phyloP scores from a whole-genome alignment of 2,797 vertebrate species.

The Liasis olivaceus region DNA sequence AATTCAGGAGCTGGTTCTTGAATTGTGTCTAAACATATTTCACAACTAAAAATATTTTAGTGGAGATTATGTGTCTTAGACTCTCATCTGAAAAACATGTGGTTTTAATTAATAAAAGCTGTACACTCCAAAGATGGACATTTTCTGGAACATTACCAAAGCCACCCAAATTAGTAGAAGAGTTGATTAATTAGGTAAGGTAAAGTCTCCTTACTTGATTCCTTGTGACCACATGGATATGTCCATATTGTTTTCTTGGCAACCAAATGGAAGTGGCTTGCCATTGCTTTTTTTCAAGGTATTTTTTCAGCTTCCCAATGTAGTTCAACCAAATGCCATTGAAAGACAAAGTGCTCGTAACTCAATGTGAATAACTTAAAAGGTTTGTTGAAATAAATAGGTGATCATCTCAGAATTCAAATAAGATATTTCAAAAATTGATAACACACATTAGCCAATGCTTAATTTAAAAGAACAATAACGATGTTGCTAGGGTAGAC shows the following conservation, averaged over 20 bases:
- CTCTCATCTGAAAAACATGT: neutral
- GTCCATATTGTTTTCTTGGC: no score
- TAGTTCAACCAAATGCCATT: no score
- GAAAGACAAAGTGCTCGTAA: neutral
- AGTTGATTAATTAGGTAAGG: no score
- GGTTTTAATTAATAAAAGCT: slow-evolving; percentile 11
- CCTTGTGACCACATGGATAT: no score
- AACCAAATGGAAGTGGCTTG: no score
- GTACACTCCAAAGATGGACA: neutral
- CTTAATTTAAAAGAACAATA: no score
- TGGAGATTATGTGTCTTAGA: slow-evolving; percentile 1
- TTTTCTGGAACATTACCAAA: neutral
- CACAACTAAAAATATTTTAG: neutral
- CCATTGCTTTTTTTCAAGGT: no score
- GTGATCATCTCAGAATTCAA: neutral
- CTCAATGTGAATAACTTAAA: neutral
- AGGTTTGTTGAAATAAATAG: neutral
- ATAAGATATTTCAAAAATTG: neutral
- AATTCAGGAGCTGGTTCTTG: slow-evolving; percentile 27
- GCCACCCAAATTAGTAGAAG: neutral
- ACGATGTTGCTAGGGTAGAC: no score
- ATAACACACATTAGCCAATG: no score
- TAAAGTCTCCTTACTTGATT: no score
- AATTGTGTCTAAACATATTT: neutral
- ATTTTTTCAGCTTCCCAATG: no score